Evolutionary conservation across 1,140 invertebrate species (phyloP).

Genomic region (Steinernema feltiae): DNA sequence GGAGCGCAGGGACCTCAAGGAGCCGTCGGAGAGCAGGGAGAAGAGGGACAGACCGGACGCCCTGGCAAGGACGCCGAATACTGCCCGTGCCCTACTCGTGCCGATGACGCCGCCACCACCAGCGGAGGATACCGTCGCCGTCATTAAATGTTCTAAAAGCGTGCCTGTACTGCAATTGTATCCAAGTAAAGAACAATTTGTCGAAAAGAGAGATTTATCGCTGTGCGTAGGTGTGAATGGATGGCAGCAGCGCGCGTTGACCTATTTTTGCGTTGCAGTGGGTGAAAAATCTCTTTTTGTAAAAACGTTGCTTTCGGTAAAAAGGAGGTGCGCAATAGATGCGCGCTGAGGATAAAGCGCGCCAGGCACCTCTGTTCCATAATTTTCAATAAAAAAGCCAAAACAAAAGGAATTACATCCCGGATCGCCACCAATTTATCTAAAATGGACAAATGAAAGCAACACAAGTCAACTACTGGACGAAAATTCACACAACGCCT

Average conservation of each 20-base stretch:
- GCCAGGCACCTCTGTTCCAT: too few species aligned
- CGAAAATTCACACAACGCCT: too few species aligned
- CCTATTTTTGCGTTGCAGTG: too few species aligned
- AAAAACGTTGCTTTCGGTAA: not conserved
- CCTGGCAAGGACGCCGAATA: slow-evolving; percentile 18
- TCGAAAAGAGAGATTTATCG: slow-evolving; percentile 1
- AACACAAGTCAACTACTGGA: too few species aligned
- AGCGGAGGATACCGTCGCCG: not conserved
- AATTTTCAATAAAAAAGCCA: not conserved
- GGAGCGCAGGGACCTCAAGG: slow-evolving; percentile 27
- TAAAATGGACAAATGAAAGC: too few species aligned
- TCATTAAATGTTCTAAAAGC: not conserved
- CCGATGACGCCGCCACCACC: not conserved
- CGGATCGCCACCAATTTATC: too few species aligned
- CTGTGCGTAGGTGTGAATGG: not conserved
- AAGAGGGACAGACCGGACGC: slow-evolving; percentile 20
- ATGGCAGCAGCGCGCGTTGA: not conserved
- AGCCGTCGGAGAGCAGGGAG: slow-evolving; percentile 23
- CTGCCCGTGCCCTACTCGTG: not conserved
- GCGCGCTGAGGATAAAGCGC: not conserved
- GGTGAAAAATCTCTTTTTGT: too few species aligned
- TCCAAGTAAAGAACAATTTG: not conserved
- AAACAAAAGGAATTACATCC: not conserved
- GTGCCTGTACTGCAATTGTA: not conserved
- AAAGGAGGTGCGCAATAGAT: not conserved